A percentile compares a stretch with the other conserved stretches of the same genome.
Conservation (phyloP, 2,797 vertebrate species). For the Benthosema pterotum region DNA sequence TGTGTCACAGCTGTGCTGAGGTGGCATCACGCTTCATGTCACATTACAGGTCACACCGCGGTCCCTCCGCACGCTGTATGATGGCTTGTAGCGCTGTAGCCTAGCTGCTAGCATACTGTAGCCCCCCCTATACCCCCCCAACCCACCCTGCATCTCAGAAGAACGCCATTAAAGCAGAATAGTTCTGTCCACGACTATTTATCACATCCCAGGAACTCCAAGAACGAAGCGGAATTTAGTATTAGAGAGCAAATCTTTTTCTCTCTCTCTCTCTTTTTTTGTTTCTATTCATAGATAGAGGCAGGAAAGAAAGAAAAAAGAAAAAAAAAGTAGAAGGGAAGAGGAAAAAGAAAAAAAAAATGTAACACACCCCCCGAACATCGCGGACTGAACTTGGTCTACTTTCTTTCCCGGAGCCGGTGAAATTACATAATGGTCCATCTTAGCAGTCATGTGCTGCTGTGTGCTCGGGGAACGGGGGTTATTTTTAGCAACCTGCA, state of each 20-base stretch:
- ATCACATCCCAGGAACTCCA: conserved; percentile 15
- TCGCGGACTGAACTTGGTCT: conserved; percentile 49
- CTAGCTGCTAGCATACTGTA: too few relatives aligned
- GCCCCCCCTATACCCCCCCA: background rate
- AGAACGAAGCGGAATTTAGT: conserved; percentile 21
- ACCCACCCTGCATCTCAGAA: conserved; percentile 28
- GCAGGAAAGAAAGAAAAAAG: conserved; percentile 8
- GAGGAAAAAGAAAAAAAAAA: background rate
- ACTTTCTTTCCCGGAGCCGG: conserved; percentile 52
- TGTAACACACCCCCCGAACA: conserved; percentile 3
- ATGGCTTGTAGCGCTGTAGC: conserved; percentile 23
- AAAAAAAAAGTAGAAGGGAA: too few relatives aligned
- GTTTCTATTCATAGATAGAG: background rate
- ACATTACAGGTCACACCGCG: conserved; percentile 38
- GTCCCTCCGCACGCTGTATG: conserved; percentile 41
- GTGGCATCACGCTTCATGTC: conserved; percentile 53
- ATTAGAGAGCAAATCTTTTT: conserved; percentile 11
- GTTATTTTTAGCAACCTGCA: conserved; percentile 75
- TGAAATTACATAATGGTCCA: conserved; percentile 70
- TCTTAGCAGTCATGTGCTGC: conserved; percentile 65
- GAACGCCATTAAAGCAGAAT: conserved; percentile 33
- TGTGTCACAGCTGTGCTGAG: conserved; percentile 59
- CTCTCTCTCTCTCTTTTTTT: conserved; percentile 2
- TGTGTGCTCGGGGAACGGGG: conserved; percentile 39
- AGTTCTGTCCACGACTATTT: conserved; percentile 25